Percentiles rank a stretch among this genome's conserved stretches.
These are phyloP conservation scores for Leptopilina drosophilae DNA, from an alignment of 2,888 invertebrate species.

Conservation along the genomic window DNA sequence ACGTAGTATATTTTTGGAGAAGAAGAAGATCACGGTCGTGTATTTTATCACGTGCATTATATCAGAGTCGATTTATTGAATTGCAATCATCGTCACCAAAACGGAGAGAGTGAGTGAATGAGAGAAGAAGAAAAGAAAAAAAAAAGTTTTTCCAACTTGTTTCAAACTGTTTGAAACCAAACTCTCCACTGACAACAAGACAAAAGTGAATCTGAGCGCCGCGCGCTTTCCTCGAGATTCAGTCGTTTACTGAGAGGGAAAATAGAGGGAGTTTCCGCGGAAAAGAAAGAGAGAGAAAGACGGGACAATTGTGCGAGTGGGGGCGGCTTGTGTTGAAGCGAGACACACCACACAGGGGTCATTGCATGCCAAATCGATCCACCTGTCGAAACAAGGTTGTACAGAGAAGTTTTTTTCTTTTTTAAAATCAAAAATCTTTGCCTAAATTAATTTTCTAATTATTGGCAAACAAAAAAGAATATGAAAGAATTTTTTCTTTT, in stretches of 20 bases:
- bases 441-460: too few species aligned
- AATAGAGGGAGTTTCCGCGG: not conserved
- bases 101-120: not conserved
- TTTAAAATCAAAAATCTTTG: too few species aligned
- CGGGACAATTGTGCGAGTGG: slow-evolving; percentile 6
- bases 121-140: not conserved
- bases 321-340: not conserved
- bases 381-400: not conserved
- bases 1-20: slow-evolving; percentile 28
- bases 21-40: slow-evolving; percentile 17
- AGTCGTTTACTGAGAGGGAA: slow-evolving; percentile 30
- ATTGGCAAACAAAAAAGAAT: too few species aligned
- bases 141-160: slow-evolving; percentile 16
- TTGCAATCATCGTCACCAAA: not conserved
- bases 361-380: slow-evolving; percentile 39
- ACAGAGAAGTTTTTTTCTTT: not conserved
- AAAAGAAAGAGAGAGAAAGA: slow-evolving; percentile 31
- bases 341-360: slow-evolving; percentile 20
- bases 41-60: slow-evolving; percentile 10
- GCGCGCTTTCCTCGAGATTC: slow-evolving; percentile 7
- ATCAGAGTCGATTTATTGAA: not conserved
- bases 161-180: slow-evolving; percentile 9
- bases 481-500: too few species aligned
- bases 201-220: not conserved
- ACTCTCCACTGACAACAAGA: not conserved